phyloP scores from a whole-genome alignment of 1,140 invertebrate species.

The Subanguina moxae region DNA sequence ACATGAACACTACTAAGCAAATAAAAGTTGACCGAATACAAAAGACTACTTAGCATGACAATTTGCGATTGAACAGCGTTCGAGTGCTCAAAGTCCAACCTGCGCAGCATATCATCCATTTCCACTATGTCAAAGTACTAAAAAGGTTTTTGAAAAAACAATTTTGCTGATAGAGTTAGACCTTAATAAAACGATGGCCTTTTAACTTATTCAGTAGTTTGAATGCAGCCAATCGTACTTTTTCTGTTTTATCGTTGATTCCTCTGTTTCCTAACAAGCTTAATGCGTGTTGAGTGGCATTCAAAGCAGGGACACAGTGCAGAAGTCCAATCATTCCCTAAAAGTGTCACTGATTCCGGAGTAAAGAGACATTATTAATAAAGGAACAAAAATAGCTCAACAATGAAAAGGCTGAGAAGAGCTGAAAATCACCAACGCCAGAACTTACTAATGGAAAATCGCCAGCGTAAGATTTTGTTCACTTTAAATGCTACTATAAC shows the following conservation, averaged over 20 bases:
- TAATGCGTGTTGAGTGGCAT: conserved; percentile 23
- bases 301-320: conserved; percentile 15
- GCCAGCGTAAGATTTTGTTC: no score
- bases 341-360: not conserved
- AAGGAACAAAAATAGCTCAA: no score
- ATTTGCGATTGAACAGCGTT: conserved; percentile 23
- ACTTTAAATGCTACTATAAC: no score
- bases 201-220: conserved; percentile 25
- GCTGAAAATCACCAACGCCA: no score
- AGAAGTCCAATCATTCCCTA: conserved; percentile 15
- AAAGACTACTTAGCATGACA: conserved; percentile 2
- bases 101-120: conserved; percentile 13
- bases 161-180: not conserved
- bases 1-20: no score
- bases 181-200: conserved; percentile 31
- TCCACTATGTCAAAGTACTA: conserved; percentile 17
- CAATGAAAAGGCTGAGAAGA: no score
- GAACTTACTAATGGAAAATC: no score
- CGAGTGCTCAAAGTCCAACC: conserved; percentile 29
- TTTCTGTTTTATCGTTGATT: conserved; percentile 18
- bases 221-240: conserved; percentile 26
- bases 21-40: no score
- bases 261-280: conserved; percentile 25
- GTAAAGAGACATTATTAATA: not conserved
- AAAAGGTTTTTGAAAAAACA: not conserved